These are phyloP conservation scores for Nannoperca obscura DNA, from an alignment of 2,797 vertebrate genomes.

Conservation along the genomic window DNA sequence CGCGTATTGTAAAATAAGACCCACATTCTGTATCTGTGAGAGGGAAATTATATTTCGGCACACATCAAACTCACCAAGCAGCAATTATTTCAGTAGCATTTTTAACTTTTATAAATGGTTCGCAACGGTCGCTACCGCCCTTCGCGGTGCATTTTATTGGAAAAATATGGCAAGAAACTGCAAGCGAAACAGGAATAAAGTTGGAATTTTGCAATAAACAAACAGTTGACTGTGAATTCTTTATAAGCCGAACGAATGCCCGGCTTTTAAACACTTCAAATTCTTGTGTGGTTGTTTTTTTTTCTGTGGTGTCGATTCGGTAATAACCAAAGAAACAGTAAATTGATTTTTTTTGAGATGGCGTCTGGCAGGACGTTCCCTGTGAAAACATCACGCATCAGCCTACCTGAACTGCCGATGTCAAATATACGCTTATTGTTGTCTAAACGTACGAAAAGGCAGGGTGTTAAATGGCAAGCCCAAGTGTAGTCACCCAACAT, in stretches of 20 bases:
- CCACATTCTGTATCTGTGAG: rapidly evolving
- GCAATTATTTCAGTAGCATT: neutral
- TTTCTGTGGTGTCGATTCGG: rapidly evolving
- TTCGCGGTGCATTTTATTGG: neutral
- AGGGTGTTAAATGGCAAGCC: neutral
- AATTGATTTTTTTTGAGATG: slow-evolving; percentile 28
- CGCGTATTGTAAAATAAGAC: rapidly evolving
- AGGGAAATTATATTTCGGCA: slow-evolving; percentile 2
- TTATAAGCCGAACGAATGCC: slow-evolving; percentile 16
- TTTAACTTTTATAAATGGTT: slow-evolving; percentile 40
- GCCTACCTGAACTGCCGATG: slow-evolving; percentile 37
- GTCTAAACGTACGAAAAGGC: neutral
- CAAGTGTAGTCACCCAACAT: neutral
- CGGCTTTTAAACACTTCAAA: rapidly evolving
- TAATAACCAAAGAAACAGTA: neutral
- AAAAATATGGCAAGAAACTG: slow-evolving; percentile 29
- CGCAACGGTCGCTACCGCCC: slow-evolving; percentile 33
- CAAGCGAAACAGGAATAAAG: slow-evolving; percentile 40
- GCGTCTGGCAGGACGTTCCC: slow-evolving; percentile 41
- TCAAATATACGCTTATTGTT: slow-evolving; percentile 17
- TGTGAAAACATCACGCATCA: slow-evolving; percentile 76
- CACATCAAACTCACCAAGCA: rapidly evolving
- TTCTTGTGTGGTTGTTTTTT: rapidly evolving
- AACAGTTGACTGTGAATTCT: rapidly evolving
- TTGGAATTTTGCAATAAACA: neutral